Base-by-base conservation (phyloP, 30 jellyfish, hydroid and myxozoan genomes). In the Aurelia sp. region DNA sequence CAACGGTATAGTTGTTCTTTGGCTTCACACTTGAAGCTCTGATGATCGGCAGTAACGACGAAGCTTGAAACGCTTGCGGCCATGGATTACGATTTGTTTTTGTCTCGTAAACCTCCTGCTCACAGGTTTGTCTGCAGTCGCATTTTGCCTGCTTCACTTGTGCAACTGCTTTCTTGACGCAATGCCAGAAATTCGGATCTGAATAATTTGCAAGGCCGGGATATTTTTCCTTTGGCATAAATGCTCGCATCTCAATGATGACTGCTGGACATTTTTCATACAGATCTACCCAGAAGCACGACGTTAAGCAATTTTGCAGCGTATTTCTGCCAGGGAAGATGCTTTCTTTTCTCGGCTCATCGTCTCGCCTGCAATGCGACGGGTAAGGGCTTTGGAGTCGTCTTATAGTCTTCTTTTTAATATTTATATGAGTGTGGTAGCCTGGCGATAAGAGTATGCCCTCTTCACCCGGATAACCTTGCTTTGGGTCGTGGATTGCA, bases 241-340 rank as follows among this genome's bases (percentile, higher is more conserved):
- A 69, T 27, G 62, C 20, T 69, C 62, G 19, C 79, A 27, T 31
- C 62, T 69, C 79, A 12, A 35, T 21, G 15, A 31, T 12, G 10
- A 18, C 31, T 21, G 31, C 65, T 18, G 23, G 27, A 11, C 79
- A 69, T 69, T 69, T 18, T 33, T 31, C 44, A 11, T 69, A 22
- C 62, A 33, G 6, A 17, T 11, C 31, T 27, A 11, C 27, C n/a
- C 11, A 35, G 33, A 69, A 31, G 65, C 79, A 69, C 1, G 79
- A 69, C 8, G 0, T 11, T 5, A 23, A 27, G 57, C 79, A 69
- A 17, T 13, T 11, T 40, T 23, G 13, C 4, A 21, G 20, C 16
- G 79, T 69, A 15, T 69, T 69, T 33, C 44, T 69, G 9, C 79
- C 79, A 11, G 79, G 79, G 61, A 23, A 69, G 21, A 69, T 69